Base-by-base conservation (phyloP, 2,797 vertebrate genomes). In the Heterohyrax brucei region DNA sequence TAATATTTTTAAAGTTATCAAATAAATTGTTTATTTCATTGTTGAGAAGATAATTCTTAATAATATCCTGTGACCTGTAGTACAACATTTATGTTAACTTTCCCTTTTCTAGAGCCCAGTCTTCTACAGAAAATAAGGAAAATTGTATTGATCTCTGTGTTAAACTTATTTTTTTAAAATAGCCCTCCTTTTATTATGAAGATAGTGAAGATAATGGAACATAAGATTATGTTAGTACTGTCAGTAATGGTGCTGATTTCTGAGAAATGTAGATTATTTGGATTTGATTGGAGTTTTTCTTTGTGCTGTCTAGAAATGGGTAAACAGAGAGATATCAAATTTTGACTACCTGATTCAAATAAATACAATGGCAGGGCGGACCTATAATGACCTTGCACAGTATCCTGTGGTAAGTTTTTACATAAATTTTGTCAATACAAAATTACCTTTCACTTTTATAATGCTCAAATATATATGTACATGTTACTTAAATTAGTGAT, bases 301-400 rank as follows among this genome's bases (percentile, higher is more conserved):
- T 92, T 90, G 48, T 97, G 21, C 94, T 62, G 39, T 97, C 80
- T 98, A 99, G 99, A 99, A 99, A 99, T 99, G 99, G 99, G 99
- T 99, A 94, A 99, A 99, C 97, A 98, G 99, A 95, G 99, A 99
- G 96, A 99, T 99, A 98, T 99, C 99, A 95, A 99, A 99, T 98
- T 99, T 99, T 87, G 99, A 99, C 98, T 99, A 99, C 97, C 98
- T 99, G 98, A 99, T 99, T 98, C 99, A 99, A 92, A 98, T 99
- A 92, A 99, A 99, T 99, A 99, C 99, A 30, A 99, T 99, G 70
- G 99, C 99, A 81, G 99, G 99, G 97, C 98, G 99, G 94, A 99
- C 99, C 22, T 99, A 99, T 98, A 99, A 99, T 95, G 98, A 99
- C 97, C 99, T 99, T 97, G 99, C 99, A 62, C 99, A 99, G 96